Evolutionary conservation across 2,797 vertebrate species (phyloP).

Genomic region (Hypotaenidia okinawae): DNA sequence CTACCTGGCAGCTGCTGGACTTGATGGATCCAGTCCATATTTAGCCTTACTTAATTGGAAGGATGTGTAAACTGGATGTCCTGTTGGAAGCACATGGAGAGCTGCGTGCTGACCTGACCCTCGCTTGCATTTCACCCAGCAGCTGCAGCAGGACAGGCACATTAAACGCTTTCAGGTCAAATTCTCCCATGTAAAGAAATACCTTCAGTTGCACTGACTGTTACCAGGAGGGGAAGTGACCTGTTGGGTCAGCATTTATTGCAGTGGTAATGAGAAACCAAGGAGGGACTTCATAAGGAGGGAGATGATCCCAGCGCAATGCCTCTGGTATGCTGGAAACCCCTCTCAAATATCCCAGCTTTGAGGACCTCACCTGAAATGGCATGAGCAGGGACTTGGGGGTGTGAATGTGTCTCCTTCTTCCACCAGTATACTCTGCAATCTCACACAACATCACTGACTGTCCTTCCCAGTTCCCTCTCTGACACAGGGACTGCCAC

Average conservation of each 20-base stretch:
- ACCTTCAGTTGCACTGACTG: background rate
- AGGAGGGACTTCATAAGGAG: background rate
- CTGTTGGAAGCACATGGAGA: background rate
- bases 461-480: background rate
- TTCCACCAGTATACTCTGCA: background rate
- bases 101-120: background rate
- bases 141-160: background rate
- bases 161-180: background rate
- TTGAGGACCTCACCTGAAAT: background rate
- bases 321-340: background rate
- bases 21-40: background rate
- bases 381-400: background rate
- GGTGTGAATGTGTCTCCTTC: background rate
- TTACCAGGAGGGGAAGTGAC: background rate
- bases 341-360: background rate
- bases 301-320: background rate
- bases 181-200: background rate
- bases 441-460: background rate
- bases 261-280: background rate
- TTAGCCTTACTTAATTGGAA: background rate
- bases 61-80: background rate
- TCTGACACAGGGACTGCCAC: background rate
- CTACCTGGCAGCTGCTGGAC: background rate
- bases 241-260: background rate
- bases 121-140: background rate